Evolutionary conservation across 2,797 vertebrate genomes (phyloP), one percentile per base, ranked within the genome.

Genomic region (Brachymystax lenok): DNA sequence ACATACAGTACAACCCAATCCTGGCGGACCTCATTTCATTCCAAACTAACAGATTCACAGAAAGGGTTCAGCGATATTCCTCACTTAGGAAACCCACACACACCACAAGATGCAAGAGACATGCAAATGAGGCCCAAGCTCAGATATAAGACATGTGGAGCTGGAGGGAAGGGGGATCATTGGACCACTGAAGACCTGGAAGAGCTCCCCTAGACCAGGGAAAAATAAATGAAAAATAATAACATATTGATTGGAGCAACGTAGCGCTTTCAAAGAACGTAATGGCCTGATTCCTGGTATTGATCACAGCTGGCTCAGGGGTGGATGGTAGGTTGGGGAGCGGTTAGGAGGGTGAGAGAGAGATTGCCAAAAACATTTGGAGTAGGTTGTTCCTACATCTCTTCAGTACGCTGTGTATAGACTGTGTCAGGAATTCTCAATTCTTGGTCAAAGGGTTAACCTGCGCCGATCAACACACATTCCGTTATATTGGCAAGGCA

Each of bases 141-240:
- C 72, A 82, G 74, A 83, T 75, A 83, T 76, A 81, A 85, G 82
- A 80, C n/a, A 40, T 77, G 77, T 82, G 77, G 77, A 83, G 85
- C 84, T 74, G 73, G 24, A 24, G n/a, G 56, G 73, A 69, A 17
- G 40, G 40, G 10, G 40, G 59, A 59, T 69, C 56, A 59, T 46
- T 72, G 73, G 76, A 76, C 73, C 71, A 64, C 76, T 46, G 78
- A 77, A 74, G 77, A 73, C 79, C 76, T 71, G 85, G 87, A 91
- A 89, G 88, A 84, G 89, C 84, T 89, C 88, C 19, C 90, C 82
- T 85, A 86, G 87, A 90, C 92, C 89, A 88, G 86, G 82, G 85
- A 87, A 74, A 86, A 89, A 91, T 92, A 94, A 91, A 94, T 95
- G 92, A 93, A 94, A 95, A 95, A 94, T 95, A 94, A 94, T 93